These are phyloP conservation scores for Melinopterus prodromus DNA, from an alignment of 2,888 invertebrate species.

Conservation along the genomic window DNA sequence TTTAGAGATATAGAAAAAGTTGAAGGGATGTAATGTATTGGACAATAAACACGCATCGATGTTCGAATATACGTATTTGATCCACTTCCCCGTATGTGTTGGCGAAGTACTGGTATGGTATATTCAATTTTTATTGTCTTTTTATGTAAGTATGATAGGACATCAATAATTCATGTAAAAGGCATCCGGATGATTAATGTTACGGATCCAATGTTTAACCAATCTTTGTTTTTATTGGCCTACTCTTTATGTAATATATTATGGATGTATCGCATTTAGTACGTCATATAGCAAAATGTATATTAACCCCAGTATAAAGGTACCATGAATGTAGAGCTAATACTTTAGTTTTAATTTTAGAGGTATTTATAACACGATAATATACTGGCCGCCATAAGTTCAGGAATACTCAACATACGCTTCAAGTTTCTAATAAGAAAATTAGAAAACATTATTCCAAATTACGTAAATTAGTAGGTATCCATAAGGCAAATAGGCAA, in stretches of 20 bases:
- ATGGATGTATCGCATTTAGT: not conserved
- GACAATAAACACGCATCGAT: not conserved
- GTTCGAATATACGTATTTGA: not conserved
- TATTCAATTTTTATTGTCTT: not conserved
- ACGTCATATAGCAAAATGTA: too few relatives aligned
- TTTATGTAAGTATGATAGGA: constrained; percentile 4
- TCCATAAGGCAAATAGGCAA: too few relatives aligned
- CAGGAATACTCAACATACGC: too few relatives aligned
- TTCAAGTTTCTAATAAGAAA: too few relatives aligned
- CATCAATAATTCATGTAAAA: not conserved
- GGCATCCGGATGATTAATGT: not conserved
- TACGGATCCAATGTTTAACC: not conserved
- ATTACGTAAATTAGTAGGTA: too few relatives aligned
- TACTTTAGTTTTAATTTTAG: too few relatives aligned
- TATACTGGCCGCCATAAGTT: too few relatives aligned
- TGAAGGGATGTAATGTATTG: not conserved
- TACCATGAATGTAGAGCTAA: too few relatives aligned
- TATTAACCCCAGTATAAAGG: too few relatives aligned
- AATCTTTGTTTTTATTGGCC: not conserved
- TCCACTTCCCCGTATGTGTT: not conserved
- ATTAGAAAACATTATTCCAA: too few relatives aligned
- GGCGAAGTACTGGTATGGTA: not conserved
- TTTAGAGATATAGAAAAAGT: not conserved
- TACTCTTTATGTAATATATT: not conserved
- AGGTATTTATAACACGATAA: too few relatives aligned